Conservation (phyloP, 2,113 vertebrate species). For the Paracanthobrama guichenoti region DNA sequence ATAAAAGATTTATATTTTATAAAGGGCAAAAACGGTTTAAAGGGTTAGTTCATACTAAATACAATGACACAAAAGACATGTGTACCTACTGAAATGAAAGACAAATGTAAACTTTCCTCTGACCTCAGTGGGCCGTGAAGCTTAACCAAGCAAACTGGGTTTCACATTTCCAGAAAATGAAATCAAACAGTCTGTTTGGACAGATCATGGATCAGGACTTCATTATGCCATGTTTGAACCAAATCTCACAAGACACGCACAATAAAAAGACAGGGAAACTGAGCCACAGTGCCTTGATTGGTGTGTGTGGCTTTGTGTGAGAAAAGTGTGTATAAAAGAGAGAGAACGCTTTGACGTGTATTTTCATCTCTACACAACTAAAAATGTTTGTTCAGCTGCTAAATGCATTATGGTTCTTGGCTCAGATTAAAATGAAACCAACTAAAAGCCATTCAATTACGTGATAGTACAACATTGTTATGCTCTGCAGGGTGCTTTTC, state of each 20-base stretch:
- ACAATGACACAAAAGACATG: neutral
- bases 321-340: neutral
- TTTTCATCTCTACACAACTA: neutral
- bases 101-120: slow-evolving; percentile 30
- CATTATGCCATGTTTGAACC: neutral
- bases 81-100: slow-evolving; percentile 30
- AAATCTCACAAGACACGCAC: neutral
- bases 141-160: slow-evolving; percentile 57
- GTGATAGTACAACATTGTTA: slow-evolving; percentile 13
- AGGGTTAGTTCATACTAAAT: neutral
- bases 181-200: slow-evolving; percentile 51
- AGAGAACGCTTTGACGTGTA: neutral
- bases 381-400: slow-evolving; percentile 35
- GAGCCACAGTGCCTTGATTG: neutral
- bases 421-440: slow-evolving; percentile 26
- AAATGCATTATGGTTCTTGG: slow-evolving; percentile 24
- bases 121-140: slow-evolving; percentile 50
- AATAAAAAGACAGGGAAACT: neutral
- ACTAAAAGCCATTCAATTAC: slow-evolving; percentile 32
- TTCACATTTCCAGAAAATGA: slow-evolving; percentile 58
- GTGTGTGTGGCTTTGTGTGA: neutral
- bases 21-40: neutral
- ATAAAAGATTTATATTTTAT: neutral
- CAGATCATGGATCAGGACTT: slow-evolving; percentile 21
- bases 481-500: slow-evolving; percentile 24